Conservation (phyloP, 2,113 vertebrate genomes). For the Chaetodon trifascialis region DNA sequence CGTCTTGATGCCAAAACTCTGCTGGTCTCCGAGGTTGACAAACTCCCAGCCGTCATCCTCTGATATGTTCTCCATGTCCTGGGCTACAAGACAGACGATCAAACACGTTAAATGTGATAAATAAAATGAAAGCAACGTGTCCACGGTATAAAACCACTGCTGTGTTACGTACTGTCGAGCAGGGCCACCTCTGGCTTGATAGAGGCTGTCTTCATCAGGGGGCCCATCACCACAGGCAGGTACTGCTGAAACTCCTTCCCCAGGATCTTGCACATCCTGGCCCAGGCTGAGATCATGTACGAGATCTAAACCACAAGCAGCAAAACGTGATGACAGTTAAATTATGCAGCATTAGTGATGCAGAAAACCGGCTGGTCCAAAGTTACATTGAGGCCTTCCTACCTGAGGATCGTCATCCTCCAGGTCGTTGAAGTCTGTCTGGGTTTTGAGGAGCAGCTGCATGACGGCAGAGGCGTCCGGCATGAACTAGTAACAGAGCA, state of each 20-base stretch:
- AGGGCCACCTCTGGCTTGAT: conserved; percentile 99
- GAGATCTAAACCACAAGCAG: conserved; percentile 87
- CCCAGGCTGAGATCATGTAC: conserved; percentile 99
- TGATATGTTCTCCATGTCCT: conserved; percentile 99
- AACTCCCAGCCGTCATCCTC: conserved; percentile 99
- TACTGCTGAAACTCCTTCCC: conserved; percentile 99
- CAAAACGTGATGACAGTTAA: too few relatives aligned
- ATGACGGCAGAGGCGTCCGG: conserved; percentile 98
- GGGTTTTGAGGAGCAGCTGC: conserved; percentile 97
- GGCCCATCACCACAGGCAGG: conserved; percentile 98
- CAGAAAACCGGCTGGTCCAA: accelerated
- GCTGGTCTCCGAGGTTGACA: conserved; percentile 98
- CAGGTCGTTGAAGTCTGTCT: conserved; percentile 96
- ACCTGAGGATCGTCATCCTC: conserved; percentile 99
- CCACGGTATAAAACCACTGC: background rate
- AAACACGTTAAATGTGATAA: too few relatives aligned
- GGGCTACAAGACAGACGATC: conserved; percentile 82
- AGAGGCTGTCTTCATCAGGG: conserved; percentile 98
- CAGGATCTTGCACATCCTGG: conserved; percentile 99
- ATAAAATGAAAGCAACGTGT: too few relatives aligned
- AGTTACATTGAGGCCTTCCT: accelerated
- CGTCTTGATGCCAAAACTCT: conserved; percentile 99
- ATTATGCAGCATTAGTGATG: accelerated
- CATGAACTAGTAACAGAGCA: conserved; percentile 89
- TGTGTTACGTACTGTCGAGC: conserved; percentile 91